phyloP scores from a whole-genome alignment of 1,140 invertebrate species.

The Drosophila malerkotliana region DNA sequence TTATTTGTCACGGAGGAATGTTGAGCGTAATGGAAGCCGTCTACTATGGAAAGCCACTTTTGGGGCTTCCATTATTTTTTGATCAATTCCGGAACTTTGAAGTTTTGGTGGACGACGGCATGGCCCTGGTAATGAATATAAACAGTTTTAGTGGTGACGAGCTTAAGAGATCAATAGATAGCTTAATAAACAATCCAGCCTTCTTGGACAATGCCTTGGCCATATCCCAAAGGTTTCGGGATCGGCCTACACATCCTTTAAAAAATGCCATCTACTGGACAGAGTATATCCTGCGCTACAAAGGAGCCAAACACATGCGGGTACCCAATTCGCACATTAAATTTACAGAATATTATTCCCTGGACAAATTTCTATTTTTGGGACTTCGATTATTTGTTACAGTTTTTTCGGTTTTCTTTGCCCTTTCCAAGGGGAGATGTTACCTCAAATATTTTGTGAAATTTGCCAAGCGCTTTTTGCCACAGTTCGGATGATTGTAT shows the following conservation, averaged over 20 bases:
- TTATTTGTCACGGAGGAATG: conserved; percentile 90
- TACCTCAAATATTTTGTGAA: not conserved
- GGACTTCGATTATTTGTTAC: conserved; percentile 22
- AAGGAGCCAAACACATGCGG: conserved; percentile 84
- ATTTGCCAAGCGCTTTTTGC: not conserved
- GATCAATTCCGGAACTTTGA: conserved; percentile 87
- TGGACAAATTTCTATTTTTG: conserved; percentile 83
- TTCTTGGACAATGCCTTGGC: conserved; percentile 82
- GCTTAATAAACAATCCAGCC: conserved; percentile 44
- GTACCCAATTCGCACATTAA: conserved; percentile 84
- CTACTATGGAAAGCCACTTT: conserved; percentile 88
- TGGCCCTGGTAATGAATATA: conserved; percentile 71
- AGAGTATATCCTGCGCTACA: conserved; percentile 88
- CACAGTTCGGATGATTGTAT: not conserved
- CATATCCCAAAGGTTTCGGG: conserved; percentile 87
- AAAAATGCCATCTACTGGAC: conserved; percentile 89
- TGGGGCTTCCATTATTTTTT: conserved; percentile 88
- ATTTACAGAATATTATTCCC: conserved; percentile 85
- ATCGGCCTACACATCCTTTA: conserved; percentile 86
- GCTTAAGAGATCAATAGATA: conserved; percentile 30
- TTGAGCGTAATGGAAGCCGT: conserved; percentile 89
- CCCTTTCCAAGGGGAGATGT: conserved; percentile 17
- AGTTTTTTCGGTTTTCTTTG: conserved; percentile 20
- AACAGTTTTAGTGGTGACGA: conserved; percentile 30
- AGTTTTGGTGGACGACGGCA: conserved; percentile 81